Conservation (phyloP, 92 coral and sea anemone genomes). For the Palythoa caribaeorum region DNA sequence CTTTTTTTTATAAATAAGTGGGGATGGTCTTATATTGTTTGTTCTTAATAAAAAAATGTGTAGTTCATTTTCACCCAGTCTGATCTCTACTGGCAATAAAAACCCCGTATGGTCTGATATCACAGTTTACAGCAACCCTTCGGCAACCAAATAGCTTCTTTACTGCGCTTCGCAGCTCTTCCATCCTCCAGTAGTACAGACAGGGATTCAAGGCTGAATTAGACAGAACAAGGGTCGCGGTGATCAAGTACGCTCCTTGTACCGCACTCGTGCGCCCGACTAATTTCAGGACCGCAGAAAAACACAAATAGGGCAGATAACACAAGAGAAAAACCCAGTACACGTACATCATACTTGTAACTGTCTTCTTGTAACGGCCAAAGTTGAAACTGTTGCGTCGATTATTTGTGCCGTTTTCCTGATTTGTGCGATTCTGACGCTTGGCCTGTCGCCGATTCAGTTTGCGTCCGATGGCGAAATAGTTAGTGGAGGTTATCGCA, state of each 20-base stretch:
- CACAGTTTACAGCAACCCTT: neutral
- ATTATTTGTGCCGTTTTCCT: neutral
- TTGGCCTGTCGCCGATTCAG: slow-evolving; percentile 54
- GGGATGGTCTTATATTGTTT: no score
- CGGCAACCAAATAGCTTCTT: slow-evolving; percentile 7
- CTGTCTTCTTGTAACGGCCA: slow-evolving; percentile 66
- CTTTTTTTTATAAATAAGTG: no score
- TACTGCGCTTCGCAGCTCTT: slow-evolving; percentile 33
- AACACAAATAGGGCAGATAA: slow-evolving; percentile 66
- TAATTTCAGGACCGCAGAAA: slow-evolving; percentile 45
- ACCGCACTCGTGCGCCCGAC: slow-evolving; percentile 37
- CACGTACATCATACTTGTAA: slow-evolving; percentile 67
- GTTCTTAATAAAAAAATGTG: neutral
- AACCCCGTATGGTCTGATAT: neutral
- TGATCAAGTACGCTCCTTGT: slow-evolving; percentile 34
- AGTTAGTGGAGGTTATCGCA: slow-evolving; percentile 53
- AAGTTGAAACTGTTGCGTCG: slow-evolving; percentile 54
- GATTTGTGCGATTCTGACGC: slow-evolving; percentile 47
- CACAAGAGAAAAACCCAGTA: slow-evolving; percentile 67
- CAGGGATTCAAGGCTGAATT: slow-evolving; percentile 43
- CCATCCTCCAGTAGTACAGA: slow-evolving; percentile 42
- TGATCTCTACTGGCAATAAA: neutral
- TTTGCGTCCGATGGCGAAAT: slow-evolving; percentile 63
- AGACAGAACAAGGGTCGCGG: slow-evolving; percentile 28
- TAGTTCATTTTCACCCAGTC: neutral